Evolutionary conservation across 2,888 invertebrate species (phyloP).

Genomic region (Chrysodeixis includens): DNA sequence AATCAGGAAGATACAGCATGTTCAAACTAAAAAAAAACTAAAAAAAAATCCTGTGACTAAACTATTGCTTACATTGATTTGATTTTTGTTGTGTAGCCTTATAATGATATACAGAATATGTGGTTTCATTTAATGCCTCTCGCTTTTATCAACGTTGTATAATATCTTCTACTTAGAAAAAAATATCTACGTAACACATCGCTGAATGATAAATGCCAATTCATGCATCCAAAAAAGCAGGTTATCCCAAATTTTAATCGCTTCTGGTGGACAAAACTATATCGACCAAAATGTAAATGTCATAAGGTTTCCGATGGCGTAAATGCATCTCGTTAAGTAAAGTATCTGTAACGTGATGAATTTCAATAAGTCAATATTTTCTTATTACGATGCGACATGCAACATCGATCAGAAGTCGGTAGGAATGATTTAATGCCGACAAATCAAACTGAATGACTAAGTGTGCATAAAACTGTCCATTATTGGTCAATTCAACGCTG

Average conservation of each 20-base stretch:
- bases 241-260: background rate
- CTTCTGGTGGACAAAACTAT: background rate
- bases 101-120: too few species aligned
- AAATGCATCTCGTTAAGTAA: background rate
- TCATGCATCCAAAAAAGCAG: background rate
- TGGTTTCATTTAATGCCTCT: too few species aligned
- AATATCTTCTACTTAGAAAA: slow-evolving; percentile 6
- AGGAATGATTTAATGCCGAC: background rate
- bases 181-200: slow-evolving; percentile 19
- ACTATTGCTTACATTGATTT: too few species aligned
- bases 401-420: background rate
- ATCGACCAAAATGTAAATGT: background rate
- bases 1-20: too few species aligned
- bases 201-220: background rate
- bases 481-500: background rate
- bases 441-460: background rate
- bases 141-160: too few species aligned
- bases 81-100: too few species aligned
- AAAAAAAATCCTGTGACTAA: too few species aligned
- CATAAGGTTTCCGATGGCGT: background rate
- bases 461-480: background rate
- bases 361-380: background rate
- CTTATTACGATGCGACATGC: slow-evolving; percentile 1
- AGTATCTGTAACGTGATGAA: background rate
- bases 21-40: too few species aligned